phyloP scores from a whole-genome alignment of 2,113 vertebrate species.

The Corythaeola cristata region DNA sequence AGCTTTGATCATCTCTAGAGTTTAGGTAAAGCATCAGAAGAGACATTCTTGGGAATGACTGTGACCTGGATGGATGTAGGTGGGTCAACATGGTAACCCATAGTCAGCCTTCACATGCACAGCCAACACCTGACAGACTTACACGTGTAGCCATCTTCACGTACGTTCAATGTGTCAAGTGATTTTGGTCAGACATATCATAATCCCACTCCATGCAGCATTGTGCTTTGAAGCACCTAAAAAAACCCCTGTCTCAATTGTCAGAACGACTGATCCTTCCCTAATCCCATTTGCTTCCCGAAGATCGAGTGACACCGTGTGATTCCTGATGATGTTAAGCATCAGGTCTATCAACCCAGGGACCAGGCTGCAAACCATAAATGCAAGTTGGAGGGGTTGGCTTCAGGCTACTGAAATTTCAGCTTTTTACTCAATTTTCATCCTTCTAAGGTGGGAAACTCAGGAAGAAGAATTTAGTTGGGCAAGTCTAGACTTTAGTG shows the following conservation, averaged over 20 bases:
- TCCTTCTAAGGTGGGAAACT: neutral
- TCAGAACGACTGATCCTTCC: constrained; percentile 18
- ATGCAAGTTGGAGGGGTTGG: neutral
- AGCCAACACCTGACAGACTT: neutral
- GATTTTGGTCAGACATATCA: neutral
- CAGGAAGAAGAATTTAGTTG: neutral
- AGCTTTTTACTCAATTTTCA: neutral
- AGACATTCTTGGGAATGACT: neutral
- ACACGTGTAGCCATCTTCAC: neutral
- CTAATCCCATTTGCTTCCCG: constrained; percentile 34
- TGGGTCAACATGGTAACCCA: neutral
- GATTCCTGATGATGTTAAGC: neutral
- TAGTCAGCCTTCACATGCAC: neutral
- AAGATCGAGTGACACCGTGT: neutral
- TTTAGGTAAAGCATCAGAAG: neutral
- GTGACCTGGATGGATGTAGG: neutral
- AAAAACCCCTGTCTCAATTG: neutral
- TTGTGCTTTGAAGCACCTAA: neutral
- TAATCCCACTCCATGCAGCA: constrained; percentile 25
- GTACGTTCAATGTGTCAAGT: neutral
- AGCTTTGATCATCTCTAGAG: neutral
- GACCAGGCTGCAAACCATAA: neutral
- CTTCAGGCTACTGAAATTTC: neutral
- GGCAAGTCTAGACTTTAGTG: neutral
- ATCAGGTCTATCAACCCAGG: neutral